phyloP scores from a whole-genome alignment of 2,113 vertebrate genomes.

The Sialia sialis region DNA sequence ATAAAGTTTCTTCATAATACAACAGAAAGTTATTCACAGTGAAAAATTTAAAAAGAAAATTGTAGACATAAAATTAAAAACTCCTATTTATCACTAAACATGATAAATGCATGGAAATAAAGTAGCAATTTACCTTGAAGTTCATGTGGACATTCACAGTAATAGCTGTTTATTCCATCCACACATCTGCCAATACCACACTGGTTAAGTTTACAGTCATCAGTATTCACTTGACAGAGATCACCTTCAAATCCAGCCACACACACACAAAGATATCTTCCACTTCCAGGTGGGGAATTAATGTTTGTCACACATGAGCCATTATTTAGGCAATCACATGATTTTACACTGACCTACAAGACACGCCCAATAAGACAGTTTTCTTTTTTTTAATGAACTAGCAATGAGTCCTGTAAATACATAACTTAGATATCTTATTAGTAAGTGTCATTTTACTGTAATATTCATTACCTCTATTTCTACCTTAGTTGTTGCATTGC shows the following conservation, averaged over 20 bases:
- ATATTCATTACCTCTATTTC: conserved; percentile 74
- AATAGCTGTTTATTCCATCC: conserved; percentile 75
- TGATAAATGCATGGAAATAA: neutral
- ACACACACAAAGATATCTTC: conserved; percentile 80
- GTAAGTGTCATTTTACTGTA: neutral
- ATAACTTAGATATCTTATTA: neutral
- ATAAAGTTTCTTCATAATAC: neutral
- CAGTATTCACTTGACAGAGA: conserved; percentile 76
- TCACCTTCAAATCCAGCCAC: conserved; percentile 75
- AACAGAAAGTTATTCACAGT: neutral
- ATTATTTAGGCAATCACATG: conserved; percentile 83
- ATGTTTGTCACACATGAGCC: conserved; percentile 78
- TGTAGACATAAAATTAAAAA: neutral
- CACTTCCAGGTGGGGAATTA: conserved; percentile 73
- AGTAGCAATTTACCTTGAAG: conserved; percentile 74
- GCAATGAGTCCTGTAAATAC: neutral
- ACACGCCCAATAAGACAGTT: conserved; percentile 20
- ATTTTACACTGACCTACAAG: conserved; percentile 79
- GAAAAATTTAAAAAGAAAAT: neutral
- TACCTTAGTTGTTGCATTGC: conserved; percentile 71
- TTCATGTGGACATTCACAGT: conserved; percentile 81
- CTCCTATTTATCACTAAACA: neutral
- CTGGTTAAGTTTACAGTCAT: conserved; percentile 80
- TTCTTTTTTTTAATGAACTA: neutral
- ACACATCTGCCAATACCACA: conserved; percentile 82